These are phyloP conservation scores for Engraulis encrasicolus DNA, from an alignment of 2,113 vertebrate genomes.

Conservation along the genomic window DNA sequence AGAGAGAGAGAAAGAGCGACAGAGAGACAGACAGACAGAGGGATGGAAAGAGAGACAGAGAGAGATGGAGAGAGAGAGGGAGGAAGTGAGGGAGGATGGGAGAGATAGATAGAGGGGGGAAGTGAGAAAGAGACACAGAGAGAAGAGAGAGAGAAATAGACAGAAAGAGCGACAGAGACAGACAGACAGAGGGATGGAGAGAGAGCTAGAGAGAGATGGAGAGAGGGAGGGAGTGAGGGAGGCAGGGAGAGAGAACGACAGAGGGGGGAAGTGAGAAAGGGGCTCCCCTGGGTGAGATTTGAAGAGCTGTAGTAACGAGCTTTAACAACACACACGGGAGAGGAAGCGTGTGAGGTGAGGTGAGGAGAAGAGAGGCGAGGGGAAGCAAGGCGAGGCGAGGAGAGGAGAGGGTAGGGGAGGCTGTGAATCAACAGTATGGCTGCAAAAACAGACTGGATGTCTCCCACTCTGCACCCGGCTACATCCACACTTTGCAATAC, in stretches of 20 bases:
- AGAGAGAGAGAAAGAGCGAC: background rate
- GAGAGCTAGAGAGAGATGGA: background rate
- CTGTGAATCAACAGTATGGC: conserved; percentile 71
- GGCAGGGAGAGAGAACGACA: background rate
- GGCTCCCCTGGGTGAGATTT: conserved; percentile 14
- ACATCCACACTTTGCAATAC: conserved; percentile 58
- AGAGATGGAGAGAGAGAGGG: background rate
- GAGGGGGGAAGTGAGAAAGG: background rate
- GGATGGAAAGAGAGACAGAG: background rate
- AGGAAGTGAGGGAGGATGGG: conserved; percentile 19
- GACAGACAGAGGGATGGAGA: background rate
- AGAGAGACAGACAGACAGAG: background rate
- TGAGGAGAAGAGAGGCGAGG: conserved; percentile 55
- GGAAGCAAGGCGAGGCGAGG: too few relatives aligned
- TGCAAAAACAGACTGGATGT: conserved; percentile 77
- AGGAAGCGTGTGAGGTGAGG: conserved; percentile 38
- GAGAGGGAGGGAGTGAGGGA: too few relatives aligned
- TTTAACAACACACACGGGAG: conserved; percentile 53
- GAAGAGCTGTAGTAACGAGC: conserved; percentile 46
- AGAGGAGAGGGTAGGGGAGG: conserved; percentile 60
- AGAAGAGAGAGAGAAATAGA: conserved; percentile 12
- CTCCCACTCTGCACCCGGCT: conserved; percentile 73
- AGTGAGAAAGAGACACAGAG: conserved; percentile 29
- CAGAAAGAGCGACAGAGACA: conserved; percentile 34
- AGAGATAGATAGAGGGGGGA: background rate